Evolutionary conservation across 2,113 vertebrate genomes (phyloP).

Genomic region (Notiomystis cincta): DNA sequence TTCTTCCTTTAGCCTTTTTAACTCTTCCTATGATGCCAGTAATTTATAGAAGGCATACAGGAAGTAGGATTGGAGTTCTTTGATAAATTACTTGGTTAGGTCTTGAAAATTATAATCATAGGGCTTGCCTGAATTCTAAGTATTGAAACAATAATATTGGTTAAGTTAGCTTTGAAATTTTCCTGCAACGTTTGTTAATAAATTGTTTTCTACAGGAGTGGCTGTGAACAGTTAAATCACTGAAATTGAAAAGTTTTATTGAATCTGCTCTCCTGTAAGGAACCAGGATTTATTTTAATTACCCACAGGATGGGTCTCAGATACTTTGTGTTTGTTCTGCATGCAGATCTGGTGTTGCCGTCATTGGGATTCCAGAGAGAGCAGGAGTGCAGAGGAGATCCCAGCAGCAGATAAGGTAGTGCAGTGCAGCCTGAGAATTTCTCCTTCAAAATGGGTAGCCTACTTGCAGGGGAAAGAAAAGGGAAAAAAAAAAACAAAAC

Average conservation of each 20-base stretch:
- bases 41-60: background rate
- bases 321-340: background rate
- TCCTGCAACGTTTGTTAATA: background rate
- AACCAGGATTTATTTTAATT: background rate
- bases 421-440: background rate
- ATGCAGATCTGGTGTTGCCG: background rate
- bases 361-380: slow-evolving; percentile 1
- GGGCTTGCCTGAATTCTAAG: background rate
- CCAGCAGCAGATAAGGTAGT: background rate
- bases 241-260: background rate
- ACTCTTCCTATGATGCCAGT: background rate
- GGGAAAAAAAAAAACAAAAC: no score
- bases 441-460: background rate
- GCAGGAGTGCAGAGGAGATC: background rate
- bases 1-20: background rate
- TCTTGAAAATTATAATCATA: background rate
- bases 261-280: background rate
- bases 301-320: background rate
- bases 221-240: background rate
- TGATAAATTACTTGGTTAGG: background rate
- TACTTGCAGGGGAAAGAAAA: background rate
- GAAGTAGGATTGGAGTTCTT: background rate
- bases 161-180: background rate
- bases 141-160: background rate
- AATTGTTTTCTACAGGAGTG: background rate